A percentile compares a stretch with the other conserved stretches of the same genome.
These are phyloP conservation scores for Limnephilus lunatus DNA, from an alignment of 2,888 invertebrate genomes.

Conservation along the genomic window DNA sequence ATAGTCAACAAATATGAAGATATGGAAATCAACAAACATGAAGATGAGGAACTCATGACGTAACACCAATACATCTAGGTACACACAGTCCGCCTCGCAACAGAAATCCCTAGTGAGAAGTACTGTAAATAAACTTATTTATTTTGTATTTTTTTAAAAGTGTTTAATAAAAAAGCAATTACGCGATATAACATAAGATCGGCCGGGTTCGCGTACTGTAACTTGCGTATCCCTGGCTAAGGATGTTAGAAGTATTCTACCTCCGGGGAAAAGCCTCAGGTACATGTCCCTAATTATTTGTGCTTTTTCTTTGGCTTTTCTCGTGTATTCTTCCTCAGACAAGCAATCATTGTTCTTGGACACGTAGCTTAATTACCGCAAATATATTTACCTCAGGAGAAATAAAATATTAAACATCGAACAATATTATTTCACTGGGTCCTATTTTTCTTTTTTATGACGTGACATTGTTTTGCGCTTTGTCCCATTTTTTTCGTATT, in stretches of 20 bases:
- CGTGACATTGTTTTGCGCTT: neutral
- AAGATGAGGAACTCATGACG: no score
- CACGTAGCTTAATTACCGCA: neutral
- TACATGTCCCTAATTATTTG: conserved; percentile 38
- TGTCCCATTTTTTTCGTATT: neutral
- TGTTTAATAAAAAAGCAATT: no score
- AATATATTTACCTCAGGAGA: neutral
- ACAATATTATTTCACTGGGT: neutral
- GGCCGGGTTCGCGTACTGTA: neutral
- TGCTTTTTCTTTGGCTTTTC: conserved; percentile 7
- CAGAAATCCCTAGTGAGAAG: no score
- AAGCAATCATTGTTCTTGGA: neutral
- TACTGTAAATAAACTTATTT: no score
- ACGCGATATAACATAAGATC: neutral
- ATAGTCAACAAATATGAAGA: no score
- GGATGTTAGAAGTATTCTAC: neutral
- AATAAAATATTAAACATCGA: neutral
- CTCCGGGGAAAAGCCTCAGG: neutral
- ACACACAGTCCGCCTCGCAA: no score
- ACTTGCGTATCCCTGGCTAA: neutral
- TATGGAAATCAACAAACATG: no score
- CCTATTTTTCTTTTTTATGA: neutral
- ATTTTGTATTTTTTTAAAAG: no score
- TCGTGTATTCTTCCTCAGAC: conserved; percentile 8
- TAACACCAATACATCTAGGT: no score